Evolutionary conservation across 2,888 invertebrate genomes (phyloP), one percentile per base, ranked within the genome.

Genomic region (Lepidonotus clava): DNA sequence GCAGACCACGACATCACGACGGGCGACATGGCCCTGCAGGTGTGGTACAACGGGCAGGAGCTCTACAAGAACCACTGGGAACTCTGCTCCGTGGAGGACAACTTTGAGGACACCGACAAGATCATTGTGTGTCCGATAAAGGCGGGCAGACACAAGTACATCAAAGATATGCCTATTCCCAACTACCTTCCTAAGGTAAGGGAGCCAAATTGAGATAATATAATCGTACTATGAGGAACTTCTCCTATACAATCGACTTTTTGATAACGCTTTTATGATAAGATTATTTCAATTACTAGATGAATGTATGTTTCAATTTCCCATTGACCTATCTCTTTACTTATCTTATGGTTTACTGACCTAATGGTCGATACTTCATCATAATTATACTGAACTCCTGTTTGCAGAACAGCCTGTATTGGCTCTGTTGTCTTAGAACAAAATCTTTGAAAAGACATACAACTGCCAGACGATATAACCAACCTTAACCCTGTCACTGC

Each of bases 41-140:
- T 91, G 11, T 89, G 90, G 84, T 93, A 93, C 88, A 92, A 92
- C 71, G 91, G 91, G 0, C 90, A 91, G 38, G 90, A 91, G 28
- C 88, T 93, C 46, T 93, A 91, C 86, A 91, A 89, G 86, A 91
- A 91, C 86, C 90, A 92, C 86, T 92, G 92, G 92, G 92, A 92
- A 21, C 89, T 93, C 40, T 93, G 93, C 87, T 90, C 90, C 1
- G 88, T 92, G 5, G 91, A 90, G 51, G 90, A 91, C 18, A 90
- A 90, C 28, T 88, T 89, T 28, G 88, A 90, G 32, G 90, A 92
- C 8, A 80, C 24, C 1, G 46, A 80, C 14, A 88, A 90, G 41
- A 88, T 91, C n/a, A 90, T 92, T 21, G 88, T 87, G 86, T 93
- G 93, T 88, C 92, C 93, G 0, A 89, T 92, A 32, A 87, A 89